Evolutionary conservation across 2,797 vertebrate species (phyloP), one percentile per base, ranked within the genome.

Genomic region (Pogonophryne albipinna): DNA sequence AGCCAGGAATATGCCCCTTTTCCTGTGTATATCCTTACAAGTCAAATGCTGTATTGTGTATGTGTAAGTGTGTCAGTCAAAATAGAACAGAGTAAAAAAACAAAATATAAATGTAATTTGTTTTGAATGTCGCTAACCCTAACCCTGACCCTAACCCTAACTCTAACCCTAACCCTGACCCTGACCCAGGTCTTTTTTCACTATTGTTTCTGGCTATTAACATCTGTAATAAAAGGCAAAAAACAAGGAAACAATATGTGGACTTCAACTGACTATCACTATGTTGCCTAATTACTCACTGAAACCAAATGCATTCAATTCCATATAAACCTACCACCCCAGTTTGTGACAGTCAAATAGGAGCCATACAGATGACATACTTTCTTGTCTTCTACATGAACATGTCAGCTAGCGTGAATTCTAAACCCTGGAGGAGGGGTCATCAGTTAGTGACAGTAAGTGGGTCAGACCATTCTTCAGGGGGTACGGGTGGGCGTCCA

Each of bases 371-470:
- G 66, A 78, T 66, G 66, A 83, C 20, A 72, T 68, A 76, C 74
- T 64, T 62, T 50, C 27, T 51, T 73, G 60, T 85, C 80, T 76
- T 60, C 50, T 74, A 52, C 47, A 56, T 61, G 57, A 80, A 50
- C 56, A 70, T 42, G 23, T 82, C 83, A 83, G 68, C 23, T 14
- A 71, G 45, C 49, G 7, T 71, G 76, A 71, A 66, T 47, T 78
- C 70, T 82, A 78, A 91, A 85, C 76, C 85, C 87, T 83, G 70
- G 56, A 86, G 88, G 87, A 89, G 71, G 66, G 71, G 75, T 90
- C 83, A 93, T 91, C 89, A 84, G 83, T 92, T 92, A 89, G 67
- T 80, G 87, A 80, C 87, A 80, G 71, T 89, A 93, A 93, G 82
- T 90, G 87, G 92, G 92, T 93, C 90, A 93, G 73, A 70, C 83